phyloP scores from a whole-genome alignment of 2,797 vertebrate genomes.

The Malurus leucopterus region DNA sequence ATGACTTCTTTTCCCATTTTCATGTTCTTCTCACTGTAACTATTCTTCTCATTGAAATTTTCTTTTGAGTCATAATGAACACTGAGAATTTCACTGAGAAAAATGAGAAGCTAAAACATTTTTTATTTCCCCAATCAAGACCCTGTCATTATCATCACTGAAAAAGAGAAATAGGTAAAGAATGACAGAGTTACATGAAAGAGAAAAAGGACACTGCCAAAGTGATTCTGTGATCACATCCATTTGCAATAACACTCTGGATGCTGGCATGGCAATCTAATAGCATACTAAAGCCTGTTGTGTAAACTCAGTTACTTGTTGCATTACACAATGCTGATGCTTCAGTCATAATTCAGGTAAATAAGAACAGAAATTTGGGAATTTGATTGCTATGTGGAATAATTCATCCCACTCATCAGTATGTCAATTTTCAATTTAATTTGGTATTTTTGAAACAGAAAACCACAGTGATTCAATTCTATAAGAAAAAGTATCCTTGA shows the following conservation, averaged over 20 bases:
- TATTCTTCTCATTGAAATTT: background rate
- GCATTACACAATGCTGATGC: background rate
- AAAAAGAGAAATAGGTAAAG: slow-evolving; percentile 12
- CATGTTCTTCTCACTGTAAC: background rate
- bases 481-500: background rate
- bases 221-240: background rate
- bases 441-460: background rate
- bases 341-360: background rate
- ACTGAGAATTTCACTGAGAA: slow-evolving; percentile 41
- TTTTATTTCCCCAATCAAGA: slow-evolving; percentile 58
- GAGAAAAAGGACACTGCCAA: slow-evolving; percentile 11
- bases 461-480: background rate
- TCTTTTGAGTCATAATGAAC: slow-evolving; percentile 14
- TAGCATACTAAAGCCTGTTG: background rate
- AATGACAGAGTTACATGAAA: slow-evolving; percentile 10
- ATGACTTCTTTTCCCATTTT: slow-evolving; percentile 18
- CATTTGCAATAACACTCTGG: background rate
- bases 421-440: background rate
- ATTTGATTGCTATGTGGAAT: background rate
- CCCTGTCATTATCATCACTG: slow-evolving; percentile 30
- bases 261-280: background rate
- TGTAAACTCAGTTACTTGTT: background rate
- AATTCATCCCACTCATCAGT: background rate
- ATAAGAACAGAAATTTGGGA: background rate
- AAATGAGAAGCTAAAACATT: slow-evolving; percentile 58